Conservation (phyloP, 2,888 invertebrate genomes). For the Leptura quadrifasciata region DNA sequence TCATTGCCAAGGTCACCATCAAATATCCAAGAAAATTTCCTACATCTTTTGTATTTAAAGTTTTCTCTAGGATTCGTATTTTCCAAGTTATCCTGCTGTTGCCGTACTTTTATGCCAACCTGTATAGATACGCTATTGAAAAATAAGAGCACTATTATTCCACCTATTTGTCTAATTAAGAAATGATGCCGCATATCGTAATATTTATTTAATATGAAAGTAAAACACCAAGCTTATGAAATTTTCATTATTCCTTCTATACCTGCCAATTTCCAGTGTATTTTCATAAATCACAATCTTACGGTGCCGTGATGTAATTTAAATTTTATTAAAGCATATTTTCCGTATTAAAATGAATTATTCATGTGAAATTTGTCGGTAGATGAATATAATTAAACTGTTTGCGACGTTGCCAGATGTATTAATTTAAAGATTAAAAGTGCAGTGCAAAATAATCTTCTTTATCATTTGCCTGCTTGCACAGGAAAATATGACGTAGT, state of each 20-base stretch:
- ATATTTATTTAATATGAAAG: background rate
- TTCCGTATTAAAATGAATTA: slow-evolving; percentile 38
- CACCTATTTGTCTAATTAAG: background rate
- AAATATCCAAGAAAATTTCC: no score
- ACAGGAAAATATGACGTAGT: no score
- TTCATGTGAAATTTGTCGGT: slow-evolving; percentile 39
- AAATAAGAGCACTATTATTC: background rate
- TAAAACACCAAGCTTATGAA: background rate
- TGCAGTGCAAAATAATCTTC: background rate
- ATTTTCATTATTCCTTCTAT: slow-evolving; percentile 1
- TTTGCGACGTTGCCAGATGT: slow-evolving; percentile 27
- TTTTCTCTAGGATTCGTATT: no score
- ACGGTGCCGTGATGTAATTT: slow-evolving; percentile 25
- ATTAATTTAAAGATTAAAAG: slow-evolving; percentile 23
- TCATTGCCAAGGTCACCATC: no score
- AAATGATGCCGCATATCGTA: background rate
- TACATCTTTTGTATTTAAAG: no score
- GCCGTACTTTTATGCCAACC: no score
- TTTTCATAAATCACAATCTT: slow-evolving; percentile 37
- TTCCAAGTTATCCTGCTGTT: no score
- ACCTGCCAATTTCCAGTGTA: slow-evolving; percentile 15
- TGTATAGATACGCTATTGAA: background rate
- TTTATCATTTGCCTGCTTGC: no score
- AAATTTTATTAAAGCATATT: slow-evolving; percentile 38
- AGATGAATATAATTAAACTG: slow-evolving; percentile 27